These are phyloP conservation scores for Vollenhovia emeryi DNA, from an alignment of 1,140 invertebrate species.

Conservation along the genomic window DNA sequence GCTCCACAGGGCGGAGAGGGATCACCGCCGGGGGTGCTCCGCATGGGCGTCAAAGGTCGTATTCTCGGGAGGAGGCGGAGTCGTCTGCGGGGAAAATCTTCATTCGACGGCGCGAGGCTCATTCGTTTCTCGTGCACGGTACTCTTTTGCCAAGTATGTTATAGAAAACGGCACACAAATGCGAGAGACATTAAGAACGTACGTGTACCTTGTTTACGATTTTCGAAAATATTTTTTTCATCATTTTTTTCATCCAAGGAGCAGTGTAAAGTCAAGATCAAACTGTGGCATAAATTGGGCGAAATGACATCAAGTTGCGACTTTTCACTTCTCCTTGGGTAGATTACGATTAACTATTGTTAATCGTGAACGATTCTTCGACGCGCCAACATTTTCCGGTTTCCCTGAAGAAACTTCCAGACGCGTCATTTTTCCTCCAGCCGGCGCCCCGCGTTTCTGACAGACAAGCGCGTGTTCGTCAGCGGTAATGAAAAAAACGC, in stretches of 20 bases:
- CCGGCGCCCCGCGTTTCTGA: not conserved
- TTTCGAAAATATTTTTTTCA: not conserved
- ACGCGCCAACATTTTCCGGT: not conserved
- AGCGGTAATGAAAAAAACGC: not conserved
- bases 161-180: not conserved
- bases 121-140: not conserved
- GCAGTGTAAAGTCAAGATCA: too few relatives aligned
- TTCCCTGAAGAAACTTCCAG: not conserved
- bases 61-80: not conserved
- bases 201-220: not conserved
- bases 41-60: conserved; percentile 40
- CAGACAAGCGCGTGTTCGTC: not conserved
- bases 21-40: conserved; percentile 54
- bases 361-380: too few relatives aligned
- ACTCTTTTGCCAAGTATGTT: not conserved
- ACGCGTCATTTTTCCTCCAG: not conserved
- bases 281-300: too few relatives aligned
- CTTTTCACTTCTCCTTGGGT: not conserved
- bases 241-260: too few relatives aligned
- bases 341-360: not conserved
- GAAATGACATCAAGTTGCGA: too few relatives aligned
- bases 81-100: not conserved
- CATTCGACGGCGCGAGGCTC: not conserved
- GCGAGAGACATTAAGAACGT: not conserved
- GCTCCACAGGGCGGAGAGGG: conserved; percentile 12